Base-by-base conservation (phyloP, 2,888 invertebrate species). In the Ceramica pisi region DNA sequence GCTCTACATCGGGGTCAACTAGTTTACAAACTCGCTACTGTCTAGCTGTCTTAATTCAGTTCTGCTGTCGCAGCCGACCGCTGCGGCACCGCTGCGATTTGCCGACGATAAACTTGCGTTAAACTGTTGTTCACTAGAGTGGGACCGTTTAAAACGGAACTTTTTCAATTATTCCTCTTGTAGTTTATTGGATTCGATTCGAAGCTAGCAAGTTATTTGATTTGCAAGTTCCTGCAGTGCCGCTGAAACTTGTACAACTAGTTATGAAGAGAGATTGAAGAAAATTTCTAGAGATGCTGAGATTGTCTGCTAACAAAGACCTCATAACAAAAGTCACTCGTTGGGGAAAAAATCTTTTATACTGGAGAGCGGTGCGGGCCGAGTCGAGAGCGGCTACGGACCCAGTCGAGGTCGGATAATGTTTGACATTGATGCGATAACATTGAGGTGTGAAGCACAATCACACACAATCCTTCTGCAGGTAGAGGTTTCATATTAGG, bases 41-140 rank as follows among this genome's bases (percentile, higher is more conserved):
- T 90, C 89, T 86, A 80, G 87, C 86, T 88, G 91, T 91, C 91
- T 91, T 92, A 92, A 92, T 92, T 90, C 92, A 91, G 91, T 92
- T 91, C 84, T 86, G 86, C 82, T 91, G 90, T 92, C 89, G 86
- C 86, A 78, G 84, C 79, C 88, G 88, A 88, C 88, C 90, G 87
- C 90, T 83, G 89, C 87, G 86, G 80, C 82, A 56, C 80, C 87
- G 85, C 87, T 75, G 82, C 88, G 88, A 85, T 85, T 85, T 86
- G 75, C 78, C 81, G 74, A 80, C 90, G 87, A 89, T 89, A 89
- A 91, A 90, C 89, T 89, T 86, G 80, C 84, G 71, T 83, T 88
- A 85, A 89, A 88, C 89, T 88, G 88, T 88, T 87, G 88, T 88
- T 85, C 87, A 83, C 82, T 88, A 83, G 68, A 84, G 69, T 77